Percentiles rank a stretch among this genome's conserved stretches.
phyloP scores from a whole-genome alignment of 2,888 invertebrate genomes.

The Psococerastis gibbosa region DNA sequence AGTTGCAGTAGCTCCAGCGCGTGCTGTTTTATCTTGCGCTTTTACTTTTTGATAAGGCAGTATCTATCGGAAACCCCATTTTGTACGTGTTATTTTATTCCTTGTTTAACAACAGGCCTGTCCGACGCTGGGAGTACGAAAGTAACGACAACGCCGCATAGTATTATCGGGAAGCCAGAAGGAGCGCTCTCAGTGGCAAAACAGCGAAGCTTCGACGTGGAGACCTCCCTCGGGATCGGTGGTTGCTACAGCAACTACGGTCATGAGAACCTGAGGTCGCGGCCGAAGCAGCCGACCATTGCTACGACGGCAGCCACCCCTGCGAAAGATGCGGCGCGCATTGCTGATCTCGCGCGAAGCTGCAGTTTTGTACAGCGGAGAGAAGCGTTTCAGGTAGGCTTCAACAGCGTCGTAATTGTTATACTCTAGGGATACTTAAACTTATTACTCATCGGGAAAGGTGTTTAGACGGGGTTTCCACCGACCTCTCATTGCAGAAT shows the following conservation, averaged over 20 bases:
- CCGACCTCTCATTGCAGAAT: too few species aligned
- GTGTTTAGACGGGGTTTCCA: too few species aligned
- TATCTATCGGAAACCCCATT: too few species aligned
- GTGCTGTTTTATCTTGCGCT: too few species aligned
- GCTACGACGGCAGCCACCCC: slow-evolving; percentile 17
- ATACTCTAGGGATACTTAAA: too few species aligned
- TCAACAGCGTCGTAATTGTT: too few species aligned
- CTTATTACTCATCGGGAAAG: too few species aligned
- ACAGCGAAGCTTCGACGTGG: slow-evolving; percentile 31
- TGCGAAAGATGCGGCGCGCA: slow-evolving; percentile 19
- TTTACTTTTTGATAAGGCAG: too few species aligned
- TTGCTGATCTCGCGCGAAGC: slow-evolving; percentile 28
- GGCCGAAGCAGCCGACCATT: slow-evolving; percentile 17
- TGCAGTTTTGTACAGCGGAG: slow-evolving; percentile 38
- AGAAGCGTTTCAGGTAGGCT: slow-evolving; percentile 26
- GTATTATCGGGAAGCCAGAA: slow-evolving; percentile 7
- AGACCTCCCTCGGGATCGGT: slow-evolving; percentile 20
- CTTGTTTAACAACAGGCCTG: too few species aligned
- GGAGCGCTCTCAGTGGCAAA: slow-evolving; percentile 22
- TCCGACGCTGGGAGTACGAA: not conserved
- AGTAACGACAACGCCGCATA: slow-evolving; percentile 1
- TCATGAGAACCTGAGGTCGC: slow-evolving; percentile 20
- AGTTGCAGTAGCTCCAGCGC: too few species aligned
- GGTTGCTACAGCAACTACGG: slow-evolving; percentile 20
- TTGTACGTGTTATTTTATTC: too few species aligned